Evolutionary conservation across 53 echinoderm and acorn worm genomes (phyloP), one percentile per base, ranked within the genome.

Genomic region (Luidia sarsii): DNA sequence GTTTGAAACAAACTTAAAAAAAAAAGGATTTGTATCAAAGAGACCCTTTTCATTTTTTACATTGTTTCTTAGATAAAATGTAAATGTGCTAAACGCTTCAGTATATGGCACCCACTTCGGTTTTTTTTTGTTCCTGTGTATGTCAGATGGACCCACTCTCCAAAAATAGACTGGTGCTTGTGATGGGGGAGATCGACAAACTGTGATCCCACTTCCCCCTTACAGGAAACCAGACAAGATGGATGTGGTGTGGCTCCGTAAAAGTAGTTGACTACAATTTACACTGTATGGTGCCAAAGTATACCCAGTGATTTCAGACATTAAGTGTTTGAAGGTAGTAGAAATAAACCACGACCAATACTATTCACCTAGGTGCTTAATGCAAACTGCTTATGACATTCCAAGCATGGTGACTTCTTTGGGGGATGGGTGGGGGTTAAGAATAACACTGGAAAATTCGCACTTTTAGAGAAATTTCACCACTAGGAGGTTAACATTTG

Each of bases 301-400:
- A n/a, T n/a, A n/a, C n/a, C n/a, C n/a, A n/a, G n/a, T n/a, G n/a
- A n/a, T n/a, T n/a, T n/a, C n/a, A n/a, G n/a, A n/a, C n/a, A n/a
- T n/a, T n/a, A n/a, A n/a, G n/a, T n/a, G n/a, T n/a, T n/a, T n/a
- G n/a, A n/a, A n/a, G n/a, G n/a, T n/a, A n/a, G n/a, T n/a, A n/a
- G n/a, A n/a, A n/a, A n/a, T n/a, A n/a, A n/a, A n/a, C 29, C 28
- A 32, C 19, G 64, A 64, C 31, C 64, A 64, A n/a, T 64, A 36
- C n/a, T n/a, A n/a, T 34, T 36, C 43, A 59, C 36, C 41, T 57
- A 31, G 75, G 75, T 75, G 75, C 75, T 75, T 31, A 75, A 75
- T 75, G 75, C 75, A 75, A 63, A 75, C 75, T 75, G 60, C 75
- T 59, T 57, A 51, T 13, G 36, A 71, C 75, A 75, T 75, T 75